Conservation (phyloP, 2,797 vertebrate genomes). For the Corythornis leucogaster region DNA sequence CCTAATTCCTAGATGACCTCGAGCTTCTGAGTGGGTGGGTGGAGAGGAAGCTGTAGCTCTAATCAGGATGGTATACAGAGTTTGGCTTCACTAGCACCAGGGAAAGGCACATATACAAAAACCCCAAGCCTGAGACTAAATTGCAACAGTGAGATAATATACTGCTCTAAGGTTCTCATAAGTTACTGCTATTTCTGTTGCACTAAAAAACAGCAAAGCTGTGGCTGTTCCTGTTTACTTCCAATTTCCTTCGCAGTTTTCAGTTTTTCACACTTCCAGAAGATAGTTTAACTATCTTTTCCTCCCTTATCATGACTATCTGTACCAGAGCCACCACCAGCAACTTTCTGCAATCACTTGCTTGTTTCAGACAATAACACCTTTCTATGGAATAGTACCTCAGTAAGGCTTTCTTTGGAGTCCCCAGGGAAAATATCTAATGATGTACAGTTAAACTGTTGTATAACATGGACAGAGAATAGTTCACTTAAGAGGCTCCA, state of each 20-base stretch:
- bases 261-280: neutral
- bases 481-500: neutral
- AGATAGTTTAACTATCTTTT: constrained; percentile 2
- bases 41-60: constrained; percentile 14
- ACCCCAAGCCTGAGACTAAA: constrained; percentile 29
- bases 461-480: neutral
- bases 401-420: neutral
- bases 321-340: neutral
- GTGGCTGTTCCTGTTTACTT: constrained; percentile 29
- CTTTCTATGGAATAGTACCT: neutral
- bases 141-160: constrained; percentile 20
- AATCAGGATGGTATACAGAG: neutral
- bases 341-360: neutral
- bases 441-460: neutral
- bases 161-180: constrained; percentile 16
- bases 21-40: neutral
- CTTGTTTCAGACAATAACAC: neutral
- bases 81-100: constrained; percentile 46
- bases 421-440: neutral
- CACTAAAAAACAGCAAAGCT: neutral
- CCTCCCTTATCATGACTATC: neutral
- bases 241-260: constrained; percentile 1
- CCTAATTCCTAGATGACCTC: constrained; percentile 67
- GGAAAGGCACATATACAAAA: constrained; percentile 21
- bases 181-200: constrained; percentile 41